Evolutionary conservation across 2,888 invertebrate species (phyloP), one percentile per base, ranked within the genome.

Genomic region (Cenopis cana): DNA sequence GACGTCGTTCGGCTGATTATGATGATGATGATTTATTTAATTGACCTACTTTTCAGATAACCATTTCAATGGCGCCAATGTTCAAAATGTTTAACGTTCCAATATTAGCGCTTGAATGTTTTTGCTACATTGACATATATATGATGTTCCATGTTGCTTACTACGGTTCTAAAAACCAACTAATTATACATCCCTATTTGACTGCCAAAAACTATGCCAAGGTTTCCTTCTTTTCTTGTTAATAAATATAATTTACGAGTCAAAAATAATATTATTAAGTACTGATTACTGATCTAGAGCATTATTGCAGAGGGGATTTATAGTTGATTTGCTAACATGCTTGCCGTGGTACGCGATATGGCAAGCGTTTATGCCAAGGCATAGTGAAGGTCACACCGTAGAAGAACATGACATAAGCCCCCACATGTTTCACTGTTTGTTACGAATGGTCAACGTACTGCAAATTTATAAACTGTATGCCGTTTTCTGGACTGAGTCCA

Each of bases 161-260:
- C 76, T 94, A 94, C 71, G 94, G 93, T 0, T 72, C 84, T 0
- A 89, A 91, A 76, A 91, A 94, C 74, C 93, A 93, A 74, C 80
- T 94, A 11, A 90, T 94, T 68, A 92, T 91, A 74, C 94, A 94
- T 81, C 94, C 94, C 10, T 92, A 93, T 76, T 83, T 91, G 79
- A 94, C 94, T 8, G 93, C 94, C 1, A 86, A 79, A 73, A 85
- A 94, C 76, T 94, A 94, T 81, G 74, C 94, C 11, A 87, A 77
- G 78, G 93, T 91, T 29, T 41, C 24, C 49, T 66, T n/a, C 55
- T 52, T 29, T 41, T 49, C 5, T 61, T 1, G 17, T 50, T 46
- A n/a, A 24, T 66, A n/a, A 12, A 29, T 62, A 17, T 12, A 41
- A 29, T 61, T 38, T 36, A 11, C 41, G 12, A 17, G n/a, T 56